Evolutionary conservation across 1,140 invertebrate species (phyloP), one percentile per base, ranked within the genome.

Genomic region (Caenorhabditis remanei): DNA sequence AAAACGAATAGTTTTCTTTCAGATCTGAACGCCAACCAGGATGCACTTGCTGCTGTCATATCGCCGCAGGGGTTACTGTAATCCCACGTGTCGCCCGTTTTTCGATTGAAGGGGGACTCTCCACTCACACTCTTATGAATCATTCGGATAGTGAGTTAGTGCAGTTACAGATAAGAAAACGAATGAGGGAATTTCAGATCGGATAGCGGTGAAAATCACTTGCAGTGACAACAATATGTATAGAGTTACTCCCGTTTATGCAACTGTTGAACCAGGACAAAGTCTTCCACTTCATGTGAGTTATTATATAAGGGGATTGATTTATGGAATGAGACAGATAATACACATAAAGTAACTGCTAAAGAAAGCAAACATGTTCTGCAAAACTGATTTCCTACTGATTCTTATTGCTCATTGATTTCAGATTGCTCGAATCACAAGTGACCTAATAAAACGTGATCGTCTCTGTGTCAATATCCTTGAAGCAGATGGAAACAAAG

Each of bases 381-480:
- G n/a, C n/a, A n/a, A n/a, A n/a, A n/a, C n/a, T n/a, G n/a, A n/a
- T n/a, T n/a, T n/a, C n/a, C n/a, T n/a, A n/a, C n/a, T n/a, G n/a
- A 5, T 11, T 14, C 21, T 32, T 7, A 50, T 79, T 79, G 32
- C 40, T 46, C 41, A 71, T 46, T 71, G 46, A 32, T 79, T 79
- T 4, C 71, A 79, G 71, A 79, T 79, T n/a, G 71, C 71, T 9
- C 71, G 71, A 50, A 79, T 79, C 40, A 79, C 71, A 46, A 79
- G 71, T 79, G 71, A 79, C 71, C 46, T 79, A 79, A 79, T 79
- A 13, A 79, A 79, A 79, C 71, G 71, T 79, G 71, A 79, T 50
- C 71, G 71, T 79, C 71, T 79, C n/a, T 79, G 71, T 79, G 71
- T 79, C 71, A 79, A 79, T n/a, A 79, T 79, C 53, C 71, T 79